Base-by-base conservation (phyloP, 2,888 invertebrate genomes). In the Nomada flava region DNA sequence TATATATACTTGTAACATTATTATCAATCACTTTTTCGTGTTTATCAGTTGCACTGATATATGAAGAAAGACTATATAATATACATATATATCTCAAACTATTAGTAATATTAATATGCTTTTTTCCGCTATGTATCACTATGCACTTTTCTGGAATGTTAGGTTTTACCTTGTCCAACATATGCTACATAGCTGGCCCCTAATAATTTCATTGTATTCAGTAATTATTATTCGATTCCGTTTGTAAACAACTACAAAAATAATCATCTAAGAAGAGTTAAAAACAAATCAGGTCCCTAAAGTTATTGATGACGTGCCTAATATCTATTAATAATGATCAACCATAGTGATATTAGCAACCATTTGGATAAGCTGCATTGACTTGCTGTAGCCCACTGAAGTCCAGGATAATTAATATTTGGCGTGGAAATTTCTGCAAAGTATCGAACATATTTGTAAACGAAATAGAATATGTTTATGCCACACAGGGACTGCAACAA, bases 351-450 rank as follows among this genome's bases (percentile, higher is more conserved):
- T 74, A 86, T 80, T 50, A 91, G 85, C 81, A 93, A 83, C 93
- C 93, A 92, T 74, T 88, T 88, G 63, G 91, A 90, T 72, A 88
- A 82, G 55, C 82, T 88, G 79, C 90, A 90, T 65, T 86, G 87
- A 86, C 89, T 91, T 26, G 88, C 86, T 87, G 95, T 95, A 82
- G 95, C 95, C 90, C 94, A 95, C 18, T 95, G 94, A 11, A 96
- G 93, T 5, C 96, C 96, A 0, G 95, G 95, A 91, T 95, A 96
- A 91, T 96, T 96, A 96, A 96, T 96, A 94, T 96, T 96, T 94
- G 96, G 96, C 88, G 95, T 95, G 91, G 95, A 95, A 90, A 95
- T 96, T 95, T 96, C 96, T 97, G 95, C 5, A 89, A 88, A 76
- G 70, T 44, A 60, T 55, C 15, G 73, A 3, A 26, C 42, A 23